Conservation (phyloP, 2,113 vertebrate genomes). For the Pyrgilauda ruficollis region DNA sequence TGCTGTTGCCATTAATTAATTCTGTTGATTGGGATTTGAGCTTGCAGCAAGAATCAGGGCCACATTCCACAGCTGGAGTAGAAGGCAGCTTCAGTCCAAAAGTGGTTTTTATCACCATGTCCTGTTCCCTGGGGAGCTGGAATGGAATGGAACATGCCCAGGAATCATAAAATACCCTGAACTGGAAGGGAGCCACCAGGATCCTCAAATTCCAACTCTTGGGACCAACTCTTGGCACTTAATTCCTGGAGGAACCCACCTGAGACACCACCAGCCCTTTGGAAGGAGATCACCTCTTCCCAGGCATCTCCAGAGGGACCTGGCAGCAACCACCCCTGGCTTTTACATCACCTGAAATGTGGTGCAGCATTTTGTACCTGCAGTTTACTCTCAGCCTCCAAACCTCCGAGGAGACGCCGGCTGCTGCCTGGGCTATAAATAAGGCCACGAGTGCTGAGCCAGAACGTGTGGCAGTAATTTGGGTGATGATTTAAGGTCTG, state of each 20-base stretch:
- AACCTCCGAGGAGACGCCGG: not conserved
- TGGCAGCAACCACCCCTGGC: rapidly evolving
- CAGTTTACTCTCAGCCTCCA: not conserved
- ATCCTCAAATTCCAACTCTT: not conserved
- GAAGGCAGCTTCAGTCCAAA: not conserved
- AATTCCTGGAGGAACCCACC: not conserved
- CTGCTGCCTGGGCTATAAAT: not conserved
- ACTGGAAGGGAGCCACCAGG: not conserved
- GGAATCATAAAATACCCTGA: not conserved
- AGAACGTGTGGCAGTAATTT: not conserved
- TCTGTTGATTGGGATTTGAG: not conserved
- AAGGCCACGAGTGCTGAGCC: not conserved
- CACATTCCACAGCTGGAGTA: rapidly evolving
- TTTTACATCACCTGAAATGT: rapidly evolving
- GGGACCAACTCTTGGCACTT: not conserved
- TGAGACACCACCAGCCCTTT: rapidly evolving
- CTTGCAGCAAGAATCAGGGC: not conserved
- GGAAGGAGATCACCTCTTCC: not conserved
- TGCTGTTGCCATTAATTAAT: not conserved
- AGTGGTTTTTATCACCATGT: not conserved
- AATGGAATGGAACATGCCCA: too few relatives aligned
- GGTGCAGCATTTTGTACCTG: not conserved
- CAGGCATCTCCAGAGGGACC: not conserved
- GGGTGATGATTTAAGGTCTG: not conserved
- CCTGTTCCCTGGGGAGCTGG: not conserved